Base-by-base conservation (phyloP, 2,113 vertebrate genomes). In the Corythaixoides concolor region DNA sequence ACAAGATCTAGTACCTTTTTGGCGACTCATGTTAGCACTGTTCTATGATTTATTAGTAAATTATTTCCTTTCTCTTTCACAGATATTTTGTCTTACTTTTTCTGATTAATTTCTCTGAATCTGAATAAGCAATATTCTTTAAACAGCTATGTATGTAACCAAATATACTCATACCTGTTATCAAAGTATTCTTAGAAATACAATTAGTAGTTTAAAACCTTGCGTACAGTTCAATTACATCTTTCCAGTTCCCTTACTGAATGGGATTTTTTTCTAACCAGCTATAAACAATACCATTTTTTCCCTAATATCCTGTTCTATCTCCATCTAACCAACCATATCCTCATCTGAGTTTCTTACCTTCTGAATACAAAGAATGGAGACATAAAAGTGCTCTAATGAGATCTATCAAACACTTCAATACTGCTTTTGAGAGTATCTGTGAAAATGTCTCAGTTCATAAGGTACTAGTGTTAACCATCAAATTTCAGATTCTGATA, bases 1-100 rank as follows among this genome's bases (percentile, higher is more conserved):
- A 97, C 69, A 95, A 89, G 77, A 95, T 95, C 90, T 84, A 80
- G 86, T 90, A 97, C 79, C 63, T 96, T 97, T 97, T 85, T 43
- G 64, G 68, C 97, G 95, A 98, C 95, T 97, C 97, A 97, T 96
- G 82, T 95, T 96, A 95, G 89, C 72, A 80, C 59, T 93, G 50
- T 89, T 96, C 68, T 90, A 49, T 97, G 96, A 98, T 96, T 97
- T 97, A 97, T 59, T 93, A 93, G 90, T 94, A 97, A 98, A 98
- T 97, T 94, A 96, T 96, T 97, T 97, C 69, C 67, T 94, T 97
- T 97, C 78, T 96, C 76, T 97, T 97, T 95, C 85, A 94, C 58
- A 91, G 66, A 81, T 93, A 93, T 94, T 96, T 96, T 90, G 45
- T 93, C 94, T 95, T 96, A 80, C 50, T 92, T 97, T 96, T 90